These are phyloP conservation scores for Achatina immaculata DNA, from an alignment of 1,140 invertebrate species.

Conservation along the genomic window DNA sequence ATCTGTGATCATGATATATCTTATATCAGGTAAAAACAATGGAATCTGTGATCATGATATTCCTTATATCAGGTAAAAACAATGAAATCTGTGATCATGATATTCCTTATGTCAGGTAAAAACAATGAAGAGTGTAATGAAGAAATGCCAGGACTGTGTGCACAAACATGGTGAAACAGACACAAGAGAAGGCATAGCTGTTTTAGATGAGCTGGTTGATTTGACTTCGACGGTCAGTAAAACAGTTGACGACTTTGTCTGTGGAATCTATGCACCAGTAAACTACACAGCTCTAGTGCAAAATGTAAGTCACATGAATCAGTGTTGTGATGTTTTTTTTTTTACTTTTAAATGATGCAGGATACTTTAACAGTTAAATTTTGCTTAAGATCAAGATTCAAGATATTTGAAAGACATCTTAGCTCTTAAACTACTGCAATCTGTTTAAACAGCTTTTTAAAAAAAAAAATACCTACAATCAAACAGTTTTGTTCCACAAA, in stretches of 20 bases:
- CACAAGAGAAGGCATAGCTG: not conserved
- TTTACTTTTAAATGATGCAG: not conserved
- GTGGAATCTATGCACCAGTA: constrained; percentile 22
- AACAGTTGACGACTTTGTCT: constrained; percentile 28
- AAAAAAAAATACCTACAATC: too few relatives aligned
- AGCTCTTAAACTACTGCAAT: not conserved
- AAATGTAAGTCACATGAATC: constrained; percentile 26
- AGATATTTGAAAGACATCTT: not conserved
- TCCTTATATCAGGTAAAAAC: too few relatives aligned
- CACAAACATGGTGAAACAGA: not conserved
- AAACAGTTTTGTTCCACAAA: too few relatives aligned
- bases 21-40: too few relatives aligned
- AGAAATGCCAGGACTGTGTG: constrained; percentile 20
- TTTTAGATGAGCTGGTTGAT: constrained; percentile 1
- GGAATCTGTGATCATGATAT: too few relatives aligned
- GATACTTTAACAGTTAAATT: not conserved
- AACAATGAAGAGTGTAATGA: constrained; percentile 4
- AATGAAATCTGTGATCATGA: too few relatives aligned
- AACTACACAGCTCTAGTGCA: constrained; percentile 6
- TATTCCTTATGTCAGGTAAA: too few relatives aligned
- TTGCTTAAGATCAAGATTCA: not conserved
- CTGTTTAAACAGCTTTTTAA: too few relatives aligned
- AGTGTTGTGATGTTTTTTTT: not conserved
- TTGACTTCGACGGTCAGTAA: not conserved
- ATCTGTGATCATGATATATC: too few relatives aligned